Conservation (phyloP, 2,113 vertebrate species). For the Vireo altiloquus region DNA sequence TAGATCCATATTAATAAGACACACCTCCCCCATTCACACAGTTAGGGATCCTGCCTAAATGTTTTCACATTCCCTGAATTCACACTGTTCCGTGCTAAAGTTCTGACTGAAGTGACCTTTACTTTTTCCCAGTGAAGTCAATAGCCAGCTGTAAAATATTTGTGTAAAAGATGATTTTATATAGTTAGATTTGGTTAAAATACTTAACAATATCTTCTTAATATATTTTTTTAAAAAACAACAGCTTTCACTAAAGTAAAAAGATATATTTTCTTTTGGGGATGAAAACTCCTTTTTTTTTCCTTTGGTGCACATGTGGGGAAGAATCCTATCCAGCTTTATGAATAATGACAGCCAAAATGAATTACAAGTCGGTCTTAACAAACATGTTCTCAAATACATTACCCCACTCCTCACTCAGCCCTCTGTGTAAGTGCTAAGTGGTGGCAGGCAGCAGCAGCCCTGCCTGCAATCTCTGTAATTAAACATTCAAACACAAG, state of each 20-base stretch:
- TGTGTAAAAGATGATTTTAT: not conserved
- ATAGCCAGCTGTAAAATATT: not conserved
- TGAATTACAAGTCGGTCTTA: constrained; percentile 53
- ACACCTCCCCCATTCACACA: not conserved
- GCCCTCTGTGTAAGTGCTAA: constrained; percentile 51
- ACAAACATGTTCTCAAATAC: constrained; percentile 53
- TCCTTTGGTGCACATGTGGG: not conserved
- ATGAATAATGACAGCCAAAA: constrained; percentile 44
- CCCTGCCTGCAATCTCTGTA: constrained; percentile 45
- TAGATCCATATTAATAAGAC: constrained; percentile 20
- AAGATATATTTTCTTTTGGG: not conserved
- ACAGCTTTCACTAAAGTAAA: not conserved
- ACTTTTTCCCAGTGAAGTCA: not conserved
- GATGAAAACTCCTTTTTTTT: not conserved
- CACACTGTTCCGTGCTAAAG: not conserved
- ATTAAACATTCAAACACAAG: constrained; percentile 66
- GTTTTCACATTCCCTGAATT: not conserved
- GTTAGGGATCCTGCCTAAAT: not conserved
- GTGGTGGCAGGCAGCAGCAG: constrained; percentile 49
- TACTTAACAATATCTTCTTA: not conserved
- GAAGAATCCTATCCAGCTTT: constrained; percentile 15
- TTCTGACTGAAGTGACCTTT: not conserved
- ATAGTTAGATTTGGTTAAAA: not conserved
- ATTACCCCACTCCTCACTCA: constrained; percentile 38
- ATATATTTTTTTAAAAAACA: not conserved